Evolutionary conservation across 2,888 invertebrate species (phyloP).

Genomic region (Tupiocoris notatus): DNA sequence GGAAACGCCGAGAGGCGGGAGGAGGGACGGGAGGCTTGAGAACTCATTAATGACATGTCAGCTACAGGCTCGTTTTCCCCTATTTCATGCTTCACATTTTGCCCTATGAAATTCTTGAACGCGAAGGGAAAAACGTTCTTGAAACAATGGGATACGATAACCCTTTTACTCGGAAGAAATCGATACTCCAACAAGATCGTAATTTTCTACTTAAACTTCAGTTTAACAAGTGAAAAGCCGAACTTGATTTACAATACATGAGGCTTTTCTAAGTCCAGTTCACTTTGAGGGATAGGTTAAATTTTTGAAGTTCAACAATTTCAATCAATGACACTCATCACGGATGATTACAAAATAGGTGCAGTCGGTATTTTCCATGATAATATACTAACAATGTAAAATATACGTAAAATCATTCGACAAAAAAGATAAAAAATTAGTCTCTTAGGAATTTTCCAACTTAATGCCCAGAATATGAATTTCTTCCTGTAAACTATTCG

Average conservation of each 20-base stretch:
- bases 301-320: neutral
- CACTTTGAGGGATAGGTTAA: neutral
- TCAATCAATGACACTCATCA: neutral
- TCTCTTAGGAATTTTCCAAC: no score
- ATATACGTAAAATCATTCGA: no score
- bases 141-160: conserved; percentile 20
- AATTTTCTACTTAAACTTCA: neutral
- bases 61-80: conserved; percentile 23
- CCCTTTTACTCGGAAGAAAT: neutral
- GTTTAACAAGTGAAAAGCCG: no score
- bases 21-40: conserved; percentile 27
- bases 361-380: no score
- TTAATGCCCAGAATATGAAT: neutral
- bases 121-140: conserved; percentile 17
- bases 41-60: conserved; percentile 43
- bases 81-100: neutral
- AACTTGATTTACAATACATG: no score
- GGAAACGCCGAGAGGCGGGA: neutral
- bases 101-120: conserved; percentile 20
- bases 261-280: neutral
- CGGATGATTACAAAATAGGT: no score
- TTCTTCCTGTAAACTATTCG: neutral
- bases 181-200: neutral
- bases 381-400: no score
- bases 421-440: no score